Base-by-base conservation (phyloP, 2,888 invertebrate genomes). In the Psylliodes chrysocephalus region DNA sequence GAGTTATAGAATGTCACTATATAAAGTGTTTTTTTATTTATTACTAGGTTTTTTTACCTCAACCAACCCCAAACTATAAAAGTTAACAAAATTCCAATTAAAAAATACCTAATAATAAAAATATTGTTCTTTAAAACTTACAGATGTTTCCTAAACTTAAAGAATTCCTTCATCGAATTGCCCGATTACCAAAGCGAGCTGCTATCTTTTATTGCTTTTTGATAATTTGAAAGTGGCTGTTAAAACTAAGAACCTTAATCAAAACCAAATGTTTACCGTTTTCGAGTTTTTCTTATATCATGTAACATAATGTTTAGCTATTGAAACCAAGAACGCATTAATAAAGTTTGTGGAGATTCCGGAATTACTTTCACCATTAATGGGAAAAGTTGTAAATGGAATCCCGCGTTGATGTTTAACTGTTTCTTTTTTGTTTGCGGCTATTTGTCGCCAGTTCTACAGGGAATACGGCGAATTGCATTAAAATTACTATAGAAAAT, bases 301-400 rank as follows among this genome's bases (percentile, higher is more conserved):
- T 46, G 53, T 40, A 53, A 40, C 53, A 53, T 53, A 53, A 53
- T 25, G 55, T 55, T 44, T 12, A 8, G 14, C 19, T 33, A 30
- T 55, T 44, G 42, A 28, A 42, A 42, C 8, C 15, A 33, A n/a
- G 30, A 55, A 46, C 4, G 30, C 49, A 59, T 59, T 49, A 54
- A 61, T 54, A 61, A 61, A 61, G 38, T 61, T 61, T 54, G 33
- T 40, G 14, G n/a, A 38, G 47, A 33, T 30, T 40, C 46, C 17
- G 22, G 38, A 42, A 61, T 54, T 53, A 60, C 53, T 60, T 60
- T 53, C 46, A n/a, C 33, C 46, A 38, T 25, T 54, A 61, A 61
- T 61, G 61, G 61, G 47, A 49, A 61, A 61, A 61, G 61, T 61
- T 61, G 54, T 61, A 61, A 61, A 54, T 54, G 61, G 61, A 61